A percentile compares a stretch with the other conserved stretches of the same genome.
Evolutionary conservation across 1,140 invertebrate species (phyloP).

Genomic region (Cydia pomonella): DNA sequence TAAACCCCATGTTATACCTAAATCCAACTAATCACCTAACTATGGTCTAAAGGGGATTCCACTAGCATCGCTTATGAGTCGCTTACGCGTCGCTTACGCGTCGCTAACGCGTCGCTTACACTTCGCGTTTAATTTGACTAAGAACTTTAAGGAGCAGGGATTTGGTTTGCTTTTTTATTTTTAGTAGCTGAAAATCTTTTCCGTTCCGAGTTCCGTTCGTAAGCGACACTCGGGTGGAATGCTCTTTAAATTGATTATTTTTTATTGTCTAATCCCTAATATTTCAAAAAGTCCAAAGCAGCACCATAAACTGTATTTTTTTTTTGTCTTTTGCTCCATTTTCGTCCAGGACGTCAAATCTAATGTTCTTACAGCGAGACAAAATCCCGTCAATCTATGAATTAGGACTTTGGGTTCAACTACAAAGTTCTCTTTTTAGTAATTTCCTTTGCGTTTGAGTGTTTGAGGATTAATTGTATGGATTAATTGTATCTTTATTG

Average conservation of each 20-base stretch:
- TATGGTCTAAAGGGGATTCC: not conserved
- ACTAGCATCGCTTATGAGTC: no score
- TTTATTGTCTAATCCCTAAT: not conserved
- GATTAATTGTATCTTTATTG: no score
- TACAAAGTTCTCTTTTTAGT: no score
- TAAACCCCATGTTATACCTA: not conserved
- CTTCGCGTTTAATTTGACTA: not conserved
- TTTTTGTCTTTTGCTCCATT: constrained; percentile 18
- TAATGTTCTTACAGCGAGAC: not conserved
- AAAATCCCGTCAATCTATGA: not conserved
- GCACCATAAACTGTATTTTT: constrained; percentile 7
- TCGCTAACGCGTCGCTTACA: not conserved
- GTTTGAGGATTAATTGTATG: no score
- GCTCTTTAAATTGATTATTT: not conserved
- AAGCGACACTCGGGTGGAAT: not conserved
- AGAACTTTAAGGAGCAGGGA: not conserved
- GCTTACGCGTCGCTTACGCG: not conserved
- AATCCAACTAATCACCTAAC: not conserved
- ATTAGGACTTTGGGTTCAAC: not conserved
- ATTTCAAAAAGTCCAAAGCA: constrained; percentile 19
- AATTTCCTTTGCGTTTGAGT: no score
- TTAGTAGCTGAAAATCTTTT: not conserved
- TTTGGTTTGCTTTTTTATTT: no score
- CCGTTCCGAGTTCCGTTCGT: not conserved
- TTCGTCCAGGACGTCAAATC: constrained; percentile 8